Evolutionary conservation across 1,140 invertebrate species (phyloP), one percentile per base, ranked within the genome.

Genomic region (Aphidius ervi): DNA sequence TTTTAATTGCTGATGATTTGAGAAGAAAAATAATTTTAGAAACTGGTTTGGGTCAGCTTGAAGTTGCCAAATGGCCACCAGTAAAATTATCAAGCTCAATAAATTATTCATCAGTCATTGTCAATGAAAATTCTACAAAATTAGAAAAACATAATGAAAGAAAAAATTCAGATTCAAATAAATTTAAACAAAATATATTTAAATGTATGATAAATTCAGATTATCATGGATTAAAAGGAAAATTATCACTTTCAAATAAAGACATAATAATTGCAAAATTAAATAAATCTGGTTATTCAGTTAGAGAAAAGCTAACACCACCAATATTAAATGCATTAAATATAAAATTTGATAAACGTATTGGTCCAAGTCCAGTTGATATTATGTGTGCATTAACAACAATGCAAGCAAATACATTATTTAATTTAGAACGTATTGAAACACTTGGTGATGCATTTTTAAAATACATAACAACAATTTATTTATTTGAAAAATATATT

Each of bases 391-490:
- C 91, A 1, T 70, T 96, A 4, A 93, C 91, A 7, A 82, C 85
- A 9, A 85, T 86, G 8, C 76, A 84, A 50, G 85, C 87, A 0
- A 82, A 86, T 62, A 93, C 97, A 72, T 85, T 87, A 6, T 87
- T 93, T 54, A 87, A 94, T 72, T 81, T 94, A 63, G 94, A 97
- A 74, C 79, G 92, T 5, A 74, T 89, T 5, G 94, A 97, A 78
- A 90, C 90, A 0, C 81, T 97, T 20, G 94, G 94, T 0, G 94
- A 97, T 78, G 88, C 91, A 0, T 95, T 94, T 71, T 78, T 97
- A 1, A 97, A 97, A 78, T 89, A 91, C 65, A 85, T 86, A 5
- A 79, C 84, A 9, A 88, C 88, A 7, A 70, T 93, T 0, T 91
- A 87, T 70, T 73, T 95, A 9, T 90, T 86, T 68, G 83, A 86